phyloP scores from a whole-genome alignment of 2,888 invertebrate species.

The Orthonychiurus folsomi region DNA sequence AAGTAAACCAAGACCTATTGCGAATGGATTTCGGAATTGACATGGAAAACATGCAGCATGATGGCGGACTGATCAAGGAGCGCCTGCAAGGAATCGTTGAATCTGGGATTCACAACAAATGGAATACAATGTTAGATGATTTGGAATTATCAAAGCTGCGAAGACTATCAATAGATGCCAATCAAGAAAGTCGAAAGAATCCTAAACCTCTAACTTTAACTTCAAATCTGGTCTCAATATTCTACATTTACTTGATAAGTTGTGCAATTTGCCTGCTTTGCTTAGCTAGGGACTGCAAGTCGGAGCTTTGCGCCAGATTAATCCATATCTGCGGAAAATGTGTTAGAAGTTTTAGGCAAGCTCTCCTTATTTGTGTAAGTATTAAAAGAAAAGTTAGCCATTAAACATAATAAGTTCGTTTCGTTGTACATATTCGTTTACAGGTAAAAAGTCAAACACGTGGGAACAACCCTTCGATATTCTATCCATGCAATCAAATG shows the following conservation, averaged over 20 bases:
- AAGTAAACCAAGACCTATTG: neutral
- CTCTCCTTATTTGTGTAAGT: too few species aligned
- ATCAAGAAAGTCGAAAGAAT: too few species aligned
- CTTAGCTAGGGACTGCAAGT: too few species aligned
- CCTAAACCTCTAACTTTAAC: neutral
- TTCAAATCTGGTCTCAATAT: neutral
- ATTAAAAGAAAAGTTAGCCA: too few species aligned
- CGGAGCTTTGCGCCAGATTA: too few species aligned
- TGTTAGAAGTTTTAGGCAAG: too few species aligned
- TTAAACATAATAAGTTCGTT: too few species aligned
- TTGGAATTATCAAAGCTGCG: neutral
- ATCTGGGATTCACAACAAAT: neutral
- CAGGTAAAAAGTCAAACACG: too few species aligned
- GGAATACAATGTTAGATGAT: neutral
- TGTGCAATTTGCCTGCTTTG: neutral
- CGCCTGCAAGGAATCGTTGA: neutral
- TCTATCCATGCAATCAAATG: too few species aligned
- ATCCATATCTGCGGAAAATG: too few species aligned
- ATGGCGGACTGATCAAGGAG: neutral
- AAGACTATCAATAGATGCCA: neutral
- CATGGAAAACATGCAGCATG: neutral
- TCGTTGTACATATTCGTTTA: too few species aligned
- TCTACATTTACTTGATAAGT: neutral
- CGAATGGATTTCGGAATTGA: neutral
- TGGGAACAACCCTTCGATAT: too few species aligned